phyloP scores from a whole-genome alignment of 2,888 invertebrate genomes.

The Seira sanloemensis region DNA sequence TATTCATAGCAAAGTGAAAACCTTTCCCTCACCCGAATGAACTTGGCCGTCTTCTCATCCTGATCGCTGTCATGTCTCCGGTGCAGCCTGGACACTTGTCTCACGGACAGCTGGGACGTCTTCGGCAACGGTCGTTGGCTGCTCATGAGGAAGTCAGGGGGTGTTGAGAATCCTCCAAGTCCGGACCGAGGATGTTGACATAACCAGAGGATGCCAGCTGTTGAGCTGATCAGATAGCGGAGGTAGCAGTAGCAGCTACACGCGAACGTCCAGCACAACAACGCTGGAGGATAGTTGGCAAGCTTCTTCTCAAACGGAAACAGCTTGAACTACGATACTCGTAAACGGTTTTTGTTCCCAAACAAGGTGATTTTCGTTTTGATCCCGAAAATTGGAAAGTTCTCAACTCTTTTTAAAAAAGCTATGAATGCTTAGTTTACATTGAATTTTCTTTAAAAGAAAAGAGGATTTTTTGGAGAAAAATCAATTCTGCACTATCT shows the following conservation, averaged over 20 bases:
- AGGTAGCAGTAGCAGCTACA: slow-evolving; percentile 46
- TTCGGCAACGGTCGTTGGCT: slow-evolving; percentile 65
- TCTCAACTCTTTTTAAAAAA: no score
- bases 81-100: slow-evolving; percentile 69
- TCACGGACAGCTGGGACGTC: slow-evolving; percentile 48
- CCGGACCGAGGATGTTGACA: slow-evolving; percentile 34
- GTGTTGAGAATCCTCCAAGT: slow-evolving; percentile 47
- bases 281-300: slow-evolving; percentile 42
- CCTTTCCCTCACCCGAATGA: slow-evolving; percentile 69
- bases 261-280: slow-evolving; percentile 48
- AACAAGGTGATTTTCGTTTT: no score
- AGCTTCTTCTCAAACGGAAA: slow-evolving; percentile 45
- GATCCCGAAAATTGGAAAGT: no score
- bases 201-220: slow-evolving; percentile 47
- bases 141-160: slow-evolving; percentile 52
- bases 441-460: no score
- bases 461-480: no score
- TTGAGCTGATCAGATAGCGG: slow-evolving; percentile 46
- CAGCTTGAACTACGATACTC: slow-evolving; percentile 47
- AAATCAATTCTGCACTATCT: no score
- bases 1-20: no score
- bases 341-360: no score
- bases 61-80: slow-evolving; percentile 72
- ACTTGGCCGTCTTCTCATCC: slow-evolving; percentile 72
- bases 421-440: no score